Percentiles rank a stretch among this genome's conserved stretches.
Evolutionary conservation across 2,797 vertebrate genomes (phyloP).

Genomic region (Coregonus ussuriensis): DNA sequence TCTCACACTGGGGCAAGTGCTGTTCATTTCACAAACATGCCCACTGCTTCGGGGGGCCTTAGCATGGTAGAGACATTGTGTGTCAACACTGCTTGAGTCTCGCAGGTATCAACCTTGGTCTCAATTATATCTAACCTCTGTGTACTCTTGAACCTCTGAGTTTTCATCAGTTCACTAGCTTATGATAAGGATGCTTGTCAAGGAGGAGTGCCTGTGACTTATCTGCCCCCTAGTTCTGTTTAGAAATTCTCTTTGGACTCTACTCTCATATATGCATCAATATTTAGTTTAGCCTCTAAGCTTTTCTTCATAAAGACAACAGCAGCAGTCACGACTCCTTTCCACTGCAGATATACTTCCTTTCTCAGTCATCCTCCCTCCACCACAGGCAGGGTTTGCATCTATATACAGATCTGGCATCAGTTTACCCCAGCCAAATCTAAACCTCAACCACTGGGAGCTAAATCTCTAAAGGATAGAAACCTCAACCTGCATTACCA

Average conservation of each 20-base stretch:
- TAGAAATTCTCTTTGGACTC: background rate
- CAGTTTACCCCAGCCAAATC: too few species aligned
- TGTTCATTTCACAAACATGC: constrained; percentile 6
- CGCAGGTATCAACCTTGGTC: background rate
- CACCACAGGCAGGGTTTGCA: too few species aligned
- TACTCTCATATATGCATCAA: background rate
- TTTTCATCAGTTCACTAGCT: background rate
- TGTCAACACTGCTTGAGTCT: background rate
- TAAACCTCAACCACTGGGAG: background rate
- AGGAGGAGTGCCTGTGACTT: background rate
- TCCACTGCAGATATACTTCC: background rate
- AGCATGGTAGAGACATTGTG: background rate
- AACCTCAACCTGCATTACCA: background rate
- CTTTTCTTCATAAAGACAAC: background rate
- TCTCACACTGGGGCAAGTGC: background rate
- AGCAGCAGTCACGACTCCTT: background rate
- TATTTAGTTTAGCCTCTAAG: background rate
- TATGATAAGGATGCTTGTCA: background rate
- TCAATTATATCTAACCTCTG: background rate
- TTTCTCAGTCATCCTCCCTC: too few species aligned
- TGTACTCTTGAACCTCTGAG: background rate
- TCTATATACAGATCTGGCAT: too few species aligned
- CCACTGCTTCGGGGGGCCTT: background rate
- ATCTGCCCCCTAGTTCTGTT: constrained; percentile 4
- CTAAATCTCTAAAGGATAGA: background rate